A percentile compares a stretch with the other conserved stretches of the same genome.
These are phyloP conservation scores for Hecatera dysodea DNA, from an alignment of 2,888 invertebrate species.

Conservation along the genomic window DNA sequence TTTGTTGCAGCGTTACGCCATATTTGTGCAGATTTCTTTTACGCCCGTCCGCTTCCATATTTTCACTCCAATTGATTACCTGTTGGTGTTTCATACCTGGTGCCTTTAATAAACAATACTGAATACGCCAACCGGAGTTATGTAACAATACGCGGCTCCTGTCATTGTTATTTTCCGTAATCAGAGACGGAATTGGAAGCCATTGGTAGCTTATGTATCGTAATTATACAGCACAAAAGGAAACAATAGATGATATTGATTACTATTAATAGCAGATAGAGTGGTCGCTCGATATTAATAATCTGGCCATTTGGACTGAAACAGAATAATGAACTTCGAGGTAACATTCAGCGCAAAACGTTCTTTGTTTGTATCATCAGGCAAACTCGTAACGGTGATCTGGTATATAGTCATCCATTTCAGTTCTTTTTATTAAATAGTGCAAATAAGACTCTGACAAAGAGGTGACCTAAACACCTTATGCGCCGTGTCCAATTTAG, in stretches of 20 bases:
- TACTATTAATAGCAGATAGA: slow-evolving; percentile 44
- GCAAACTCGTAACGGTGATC: background rate
- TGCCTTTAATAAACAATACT: background rate
- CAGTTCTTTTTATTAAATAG: background rate
- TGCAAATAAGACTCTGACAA: background rate
- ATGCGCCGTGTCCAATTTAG: slow-evolving; percentile 9
- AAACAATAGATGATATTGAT: slow-evolving; percentile 52
- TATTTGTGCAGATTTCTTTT: slow-evolving; percentile 36
- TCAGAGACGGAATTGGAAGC: slow-evolving; percentile 46
- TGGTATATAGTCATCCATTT: too few relatives aligned
- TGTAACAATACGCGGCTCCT: slow-evolving; percentile 28
- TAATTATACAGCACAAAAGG: slow-evolving; percentile 29
- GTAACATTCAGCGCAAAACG: background rate
- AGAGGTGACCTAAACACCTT: background rate
- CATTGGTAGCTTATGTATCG: slow-evolving; percentile 27
- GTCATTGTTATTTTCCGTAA: slow-evolving; percentile 41
- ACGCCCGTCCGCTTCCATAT: slow-evolving; percentile 11
- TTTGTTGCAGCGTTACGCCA: slow-evolving; percentile 34
- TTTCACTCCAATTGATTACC: slow-evolving; percentile 3
- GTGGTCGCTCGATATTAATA: slow-evolving; percentile 52
- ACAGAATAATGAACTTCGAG: slow-evolving; percentile 7
- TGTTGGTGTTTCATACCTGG: background rate
- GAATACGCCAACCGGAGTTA: slow-evolving; percentile 12
- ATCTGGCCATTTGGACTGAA: slow-evolving; percentile 31
- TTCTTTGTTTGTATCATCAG: background rate